Base-by-base conservation (phyloP, 1,140 invertebrate species). In the Piezodorus guildinii region DNA sequence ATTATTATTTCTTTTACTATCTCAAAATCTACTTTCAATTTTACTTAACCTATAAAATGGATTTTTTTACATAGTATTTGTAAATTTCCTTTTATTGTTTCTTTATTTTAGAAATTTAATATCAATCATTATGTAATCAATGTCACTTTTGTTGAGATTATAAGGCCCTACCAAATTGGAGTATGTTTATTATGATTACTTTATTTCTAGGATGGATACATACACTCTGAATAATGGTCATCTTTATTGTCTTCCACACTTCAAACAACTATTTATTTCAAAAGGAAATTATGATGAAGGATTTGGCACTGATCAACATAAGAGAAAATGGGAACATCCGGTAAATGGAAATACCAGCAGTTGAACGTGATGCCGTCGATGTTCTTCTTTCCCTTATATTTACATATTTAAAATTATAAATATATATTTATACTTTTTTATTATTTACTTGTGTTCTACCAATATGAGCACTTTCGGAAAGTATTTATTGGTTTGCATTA, bases 251-350 rank as follows among this genome's bases (percentile, higher is more conserved):
- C 84, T 83, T 62, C 83, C 85, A 5, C 88, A 90, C 71, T 90
- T 88, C 75, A 89, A 88, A 71, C 86, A 89, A 71, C 77, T 89
- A 2, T 90, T 90, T 72, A 87, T 87, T 70, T 79, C 84, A n/a
- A 87, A 88, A 75, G 88, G 88, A 45, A 90, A 90, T 75, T 90
- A 91, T 72, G 88, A 91, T 69, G 86, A 88, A 71, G 87, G 85
- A 21, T 90, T 90, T 72, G 82, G 82, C 21, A 73, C 79, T 2
- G 79, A 82, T 69, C 81, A 81, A 58, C 81, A 83, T 68, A 83
- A 83, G 72, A 78, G 81, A 65, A 84, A 83, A 72, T 83, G 81
- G 81, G 66, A 73, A 51, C 52, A 56, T 17, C 52, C 52, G 3
- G 19, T 56, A 8, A 56, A 56, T 56, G 52, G 52, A 25, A 56